Base-by-base conservation (phyloP, 2,797 vertebrate species). In the Bovichtus variegatus region DNA sequence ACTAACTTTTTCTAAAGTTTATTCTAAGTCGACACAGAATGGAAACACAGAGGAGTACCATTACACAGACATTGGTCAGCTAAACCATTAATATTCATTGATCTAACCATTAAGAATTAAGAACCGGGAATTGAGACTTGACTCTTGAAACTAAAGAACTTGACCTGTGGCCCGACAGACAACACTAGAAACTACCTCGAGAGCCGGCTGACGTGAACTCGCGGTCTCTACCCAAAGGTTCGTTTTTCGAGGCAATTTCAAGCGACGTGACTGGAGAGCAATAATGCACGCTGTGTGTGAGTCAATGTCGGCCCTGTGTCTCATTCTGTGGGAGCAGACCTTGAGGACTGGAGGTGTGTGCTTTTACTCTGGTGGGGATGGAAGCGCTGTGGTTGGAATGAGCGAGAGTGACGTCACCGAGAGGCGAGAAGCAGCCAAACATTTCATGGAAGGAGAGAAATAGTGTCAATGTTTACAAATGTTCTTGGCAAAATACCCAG, bases 61-160 rank as follows among this genome's bases (percentile, higher is more conserved):
- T 86, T 81, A 90, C 79, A 78, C 63, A 75, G 76, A 79, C 86
- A 74, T 12, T 71, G 82, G 78, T 85, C 85, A 78, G 82, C 63
- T 63, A 44, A 53, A 25, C 16, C 84, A 91, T 93, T 70, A 92
- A 91, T 93, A 92, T 92, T 92, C 63, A 93, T 90, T 8, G 55
- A 10, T 71, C 60, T 21, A 19, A 49, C 76, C 80, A 93, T 93
- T 93, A 94, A 90, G 76, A 93, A 93, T 92, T 92, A 91, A 92
- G 72, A 83, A 58, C 44, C 2, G 70, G 75, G 89, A 92, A 85
- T 78, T 83, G 91, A 92, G 90, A 91, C 90, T 90, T 87, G 88
- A 90, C 85, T 89, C 80, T 47, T 78, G 92, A 88, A 93, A 91
- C 89, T 84, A 40, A 92, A 88, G 81, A 92, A 87, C 71, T 87